A percentile compares a stretch with the other conserved stretches of the same genome.
phyloP scores from a whole-genome alignment of 2,888 invertebrate species.

The Neoscelio sp. region DNA sequence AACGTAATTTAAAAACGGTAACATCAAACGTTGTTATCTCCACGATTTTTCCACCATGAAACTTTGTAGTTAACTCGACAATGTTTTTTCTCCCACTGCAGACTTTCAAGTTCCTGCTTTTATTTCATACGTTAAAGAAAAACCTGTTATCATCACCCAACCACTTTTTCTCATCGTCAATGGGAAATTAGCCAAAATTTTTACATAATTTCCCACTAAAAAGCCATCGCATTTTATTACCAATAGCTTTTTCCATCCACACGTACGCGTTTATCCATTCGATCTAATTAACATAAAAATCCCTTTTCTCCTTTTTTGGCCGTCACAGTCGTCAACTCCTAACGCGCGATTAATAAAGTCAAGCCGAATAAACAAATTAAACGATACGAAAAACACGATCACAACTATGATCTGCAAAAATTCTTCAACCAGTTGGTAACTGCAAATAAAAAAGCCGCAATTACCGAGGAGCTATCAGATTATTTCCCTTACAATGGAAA shows the following conservation, averaged over 20 bases:
- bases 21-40: too few relatives aligned
- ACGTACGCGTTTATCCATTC: background rate
- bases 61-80: too few relatives aligned
- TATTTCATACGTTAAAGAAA: too few relatives aligned
- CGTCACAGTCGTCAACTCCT: constrained; percentile 5
- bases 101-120: too few relatives aligned
- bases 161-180: background rate
- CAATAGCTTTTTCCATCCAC: background rate
- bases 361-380: constrained; percentile 43
- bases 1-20: too few relatives aligned
- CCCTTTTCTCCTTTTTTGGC: background rate
- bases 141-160: too few relatives aligned
- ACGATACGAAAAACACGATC: background rate
- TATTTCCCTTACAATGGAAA: constrained; percentile 35
- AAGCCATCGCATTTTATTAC: constrained; percentile 6
- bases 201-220: background rate
- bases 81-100: background rate
- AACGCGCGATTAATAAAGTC: constrained; percentile 35
- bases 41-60: too few relatives aligned
- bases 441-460: constrained; percentile 39
- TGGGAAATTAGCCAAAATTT: constrained; percentile 1
- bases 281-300: constrained; percentile 2
- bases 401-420: background rate
- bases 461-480: constrained; percentile 39
- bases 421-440: constrained; percentile 21